These are phyloP conservation scores for Pristionchus mayeri DNA, from an alignment of 2,888 invertebrate species.

Conservation along the genomic window DNA sequence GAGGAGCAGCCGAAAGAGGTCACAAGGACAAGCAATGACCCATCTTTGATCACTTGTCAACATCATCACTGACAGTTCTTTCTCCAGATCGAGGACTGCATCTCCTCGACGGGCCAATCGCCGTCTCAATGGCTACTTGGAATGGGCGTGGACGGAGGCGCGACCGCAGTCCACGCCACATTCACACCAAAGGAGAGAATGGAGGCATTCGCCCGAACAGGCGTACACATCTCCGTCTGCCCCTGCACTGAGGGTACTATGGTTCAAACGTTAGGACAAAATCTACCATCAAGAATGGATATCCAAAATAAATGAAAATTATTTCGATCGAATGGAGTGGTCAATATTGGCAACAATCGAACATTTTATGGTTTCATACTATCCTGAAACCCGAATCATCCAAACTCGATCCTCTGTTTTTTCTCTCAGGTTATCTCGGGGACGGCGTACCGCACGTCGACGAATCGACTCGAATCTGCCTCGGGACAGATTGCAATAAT, in stretches of 20 bases:
- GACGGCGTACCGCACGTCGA: slow-evolving; percentile 71
- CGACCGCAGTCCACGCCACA: slow-evolving; percentile 73
- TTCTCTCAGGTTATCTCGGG: slow-evolving; percentile 68
- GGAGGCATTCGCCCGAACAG: slow-evolving; percentile 57
- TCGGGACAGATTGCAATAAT: slow-evolving; percentile 76
- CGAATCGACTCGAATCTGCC: slow-evolving; percentile 61
- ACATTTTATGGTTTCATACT: too few species aligned
- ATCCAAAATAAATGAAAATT: too few species aligned
- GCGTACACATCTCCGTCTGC: slow-evolving; percentile 71
- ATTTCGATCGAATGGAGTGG: too few species aligned
- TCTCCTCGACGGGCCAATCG: slow-evolving; percentile 8
- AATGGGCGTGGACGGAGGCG: slow-evolving; percentile 29
- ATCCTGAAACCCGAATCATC: not conserved
- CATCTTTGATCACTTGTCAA: not conserved
- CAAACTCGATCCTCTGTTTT: not conserved
- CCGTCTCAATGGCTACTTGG: slow-evolving; percentile 42
- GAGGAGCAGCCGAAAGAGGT: slow-evolving; percentile 75
- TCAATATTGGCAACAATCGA: too few species aligned
- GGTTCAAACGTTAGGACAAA: not conserved
- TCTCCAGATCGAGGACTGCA: slow-evolving; percentile 14
- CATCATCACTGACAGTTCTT: not conserved
- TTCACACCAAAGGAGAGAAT: slow-evolving; percentile 65
- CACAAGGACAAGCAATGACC: not conserved
- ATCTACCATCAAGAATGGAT: not conserved
- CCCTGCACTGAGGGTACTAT: slow-evolving; percentile 70